These are phyloP conservation scores for Ischnura elegans DNA, from an alignment of 2,888 invertebrate genomes.

Conservation along the genomic window DNA sequence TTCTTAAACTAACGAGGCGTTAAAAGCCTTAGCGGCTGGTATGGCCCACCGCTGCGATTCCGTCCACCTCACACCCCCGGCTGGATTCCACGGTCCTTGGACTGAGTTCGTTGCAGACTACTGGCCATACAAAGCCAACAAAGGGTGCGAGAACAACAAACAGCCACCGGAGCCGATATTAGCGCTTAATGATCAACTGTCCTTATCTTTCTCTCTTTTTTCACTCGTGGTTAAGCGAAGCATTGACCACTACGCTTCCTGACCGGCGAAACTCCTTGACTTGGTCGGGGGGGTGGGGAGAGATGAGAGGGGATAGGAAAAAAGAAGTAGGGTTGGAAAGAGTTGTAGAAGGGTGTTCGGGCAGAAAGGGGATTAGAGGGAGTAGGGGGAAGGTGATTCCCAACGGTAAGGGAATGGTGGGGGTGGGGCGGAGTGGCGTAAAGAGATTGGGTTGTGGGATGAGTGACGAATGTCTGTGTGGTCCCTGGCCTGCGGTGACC, in stretches of 20 bases:
- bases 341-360: neutral
- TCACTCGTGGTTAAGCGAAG: neutral
- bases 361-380: neutral
- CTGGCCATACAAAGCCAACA: neutral
- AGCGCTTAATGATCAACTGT: neutral
- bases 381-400: neutral
- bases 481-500: slow-evolving; percentile 64
- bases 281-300: neutral
- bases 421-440: neutral
- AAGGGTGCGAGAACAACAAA: neutral
- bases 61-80: neutral
- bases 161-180: neutral
- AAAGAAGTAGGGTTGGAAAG: neutral
- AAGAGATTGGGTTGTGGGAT: neutral
- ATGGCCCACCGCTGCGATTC: neutral
- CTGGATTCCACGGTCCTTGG: neutral
- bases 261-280: neutral
- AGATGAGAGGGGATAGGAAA: too few species aligned
- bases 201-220: neutral
- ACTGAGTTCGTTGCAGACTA: neutral
- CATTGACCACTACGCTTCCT: slow-evolving; percentile 7
- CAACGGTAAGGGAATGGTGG: neutral
- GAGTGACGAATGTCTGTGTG: slow-evolving; percentile 58
- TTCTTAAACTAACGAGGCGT: slow-evolving; percentile 21
- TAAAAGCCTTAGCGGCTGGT: neutral